Percentiles rank a stretch among this genome's conserved stretches.
These are phyloP conservation scores for Octodonta nipae DNA, from an alignment of 2,888 invertebrate species.

Conservation along the genomic window DNA sequence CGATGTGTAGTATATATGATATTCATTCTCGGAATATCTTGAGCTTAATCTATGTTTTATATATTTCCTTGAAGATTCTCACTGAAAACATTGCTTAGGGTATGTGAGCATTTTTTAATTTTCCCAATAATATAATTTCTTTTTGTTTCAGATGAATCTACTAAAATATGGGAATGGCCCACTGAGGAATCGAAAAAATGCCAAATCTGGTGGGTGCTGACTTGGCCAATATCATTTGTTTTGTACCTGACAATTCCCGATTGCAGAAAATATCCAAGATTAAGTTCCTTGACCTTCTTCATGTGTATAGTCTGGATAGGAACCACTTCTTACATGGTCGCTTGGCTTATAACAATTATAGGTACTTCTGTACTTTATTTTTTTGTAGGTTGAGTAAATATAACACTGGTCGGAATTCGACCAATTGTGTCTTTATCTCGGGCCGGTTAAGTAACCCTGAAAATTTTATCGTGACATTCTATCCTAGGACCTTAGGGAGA, in stretches of 20 bases:
- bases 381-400: too few species aligned
- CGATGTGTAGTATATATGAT: too few species aligned
- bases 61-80: too few species aligned
- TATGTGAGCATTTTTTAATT: not conserved
- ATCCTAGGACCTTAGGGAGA: too few species aligned
- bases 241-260: constrained; percentile 68
- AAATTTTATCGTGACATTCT: too few species aligned
- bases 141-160: constrained; percentile 28
- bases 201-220: constrained; percentile 46
- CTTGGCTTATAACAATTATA: constrained; percentile 71
- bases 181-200: constrained; percentile 34
- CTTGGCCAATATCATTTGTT: constrained; percentile 61
- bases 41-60: too few species aligned
- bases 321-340: constrained; percentile 64
- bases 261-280: constrained; percentile 46
- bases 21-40: too few species aligned
- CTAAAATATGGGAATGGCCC: constrained; percentile 47
- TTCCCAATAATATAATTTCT: not conserved
- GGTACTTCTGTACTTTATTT: constrained; percentile 39
- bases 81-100: too few species aligned
- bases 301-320: constrained; percentile 78
- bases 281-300: constrained; percentile 57
- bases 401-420: too few species aligned
- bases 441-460: too few species aligned
- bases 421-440: too few species aligned